Evolutionary conservation across 2,113 vertebrate species (phyloP).

Genomic region (Istiophorus platypterus): DNA sequence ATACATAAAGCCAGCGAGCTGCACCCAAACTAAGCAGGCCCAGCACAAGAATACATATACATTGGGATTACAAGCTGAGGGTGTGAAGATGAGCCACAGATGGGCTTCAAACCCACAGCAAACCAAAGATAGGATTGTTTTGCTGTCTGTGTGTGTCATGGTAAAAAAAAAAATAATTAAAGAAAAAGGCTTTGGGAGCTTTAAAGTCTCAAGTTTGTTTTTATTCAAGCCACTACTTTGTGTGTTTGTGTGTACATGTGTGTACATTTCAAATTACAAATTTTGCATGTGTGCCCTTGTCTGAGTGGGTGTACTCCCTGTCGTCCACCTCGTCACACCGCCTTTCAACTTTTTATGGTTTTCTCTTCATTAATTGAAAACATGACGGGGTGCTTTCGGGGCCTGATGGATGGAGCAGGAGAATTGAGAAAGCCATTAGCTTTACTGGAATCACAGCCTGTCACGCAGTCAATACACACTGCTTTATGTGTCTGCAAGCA

Average conservation of each 20-base stretch:
- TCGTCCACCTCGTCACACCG: slow-evolving; percentile 59
- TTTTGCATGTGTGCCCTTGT: slow-evolving; percentile 46
- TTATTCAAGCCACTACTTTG: slow-evolving; percentile 22
- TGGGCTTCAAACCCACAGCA: slow-evolving; percentile 57
- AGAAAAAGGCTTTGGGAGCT: slow-evolving; percentile 11
- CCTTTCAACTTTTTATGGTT: slow-evolving; percentile 81
- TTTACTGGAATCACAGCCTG: slow-evolving; percentile 82
- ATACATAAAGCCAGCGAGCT: slow-evolving; percentile 65
- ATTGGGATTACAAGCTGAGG: slow-evolving; percentile 73
- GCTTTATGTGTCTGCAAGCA: slow-evolving; percentile 86
- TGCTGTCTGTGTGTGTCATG: slow-evolving; percentile 28
- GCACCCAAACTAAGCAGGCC: slow-evolving; percentile 58
- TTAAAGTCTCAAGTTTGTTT: slow-evolving; percentile 40
- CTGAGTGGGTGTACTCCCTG: slow-evolving; percentile 53
- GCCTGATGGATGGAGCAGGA: slow-evolving; percentile 86
- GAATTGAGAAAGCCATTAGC: slow-evolving; percentile 89
- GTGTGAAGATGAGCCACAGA: slow-evolving; percentile 49
- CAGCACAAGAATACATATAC: slow-evolving; percentile 58
- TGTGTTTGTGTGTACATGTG: slow-evolving; percentile 26
- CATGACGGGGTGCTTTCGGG: slow-evolving; percentile 83
- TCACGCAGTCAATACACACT: slow-evolving; percentile 87
- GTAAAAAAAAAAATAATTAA: slow-evolving; percentile 9
- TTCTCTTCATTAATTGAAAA: slow-evolving; percentile 85
- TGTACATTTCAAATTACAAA: slow-evolving; percentile 51
- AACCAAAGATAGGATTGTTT: slow-evolving; percentile 50